Conservation (phyloP, 2,888 invertebrate species). For the Steinernema hermaphroditum region DNA sequence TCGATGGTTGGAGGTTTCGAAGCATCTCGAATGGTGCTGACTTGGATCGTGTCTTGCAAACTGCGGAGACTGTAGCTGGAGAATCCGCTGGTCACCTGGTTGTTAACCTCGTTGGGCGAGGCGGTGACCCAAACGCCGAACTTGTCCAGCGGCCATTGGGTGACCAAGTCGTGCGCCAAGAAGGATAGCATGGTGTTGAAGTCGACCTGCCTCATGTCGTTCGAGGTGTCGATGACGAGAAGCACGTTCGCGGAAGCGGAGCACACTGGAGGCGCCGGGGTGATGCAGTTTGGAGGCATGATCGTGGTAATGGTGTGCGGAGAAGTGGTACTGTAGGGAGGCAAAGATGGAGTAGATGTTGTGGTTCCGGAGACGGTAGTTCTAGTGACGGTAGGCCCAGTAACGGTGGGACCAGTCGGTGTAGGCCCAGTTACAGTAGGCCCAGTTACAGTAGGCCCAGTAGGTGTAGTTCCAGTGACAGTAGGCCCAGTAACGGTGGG, state of each 20-base stretch:
- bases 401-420: no score
- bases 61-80: not conserved
- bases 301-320: no score
- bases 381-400: no score
- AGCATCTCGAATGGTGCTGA: not conserved
- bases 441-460: no score
- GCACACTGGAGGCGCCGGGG: not conserved
- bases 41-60: constrained; percentile 12
- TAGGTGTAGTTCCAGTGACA: no score
- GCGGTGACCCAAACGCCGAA: constrained; percentile 6
- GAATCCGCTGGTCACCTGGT: not conserved
- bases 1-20: not conserved
- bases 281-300: not conserved
- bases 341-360: no score
- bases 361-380: no score
- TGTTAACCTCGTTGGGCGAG: not conserved
- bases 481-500: no score
- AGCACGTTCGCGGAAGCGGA: not conserved
- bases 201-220: not conserved
- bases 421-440: no score
- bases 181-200: constrained; percentile 24
- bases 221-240: constrained; percentile 12
- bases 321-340: no score
- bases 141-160: constrained; percentile 10
- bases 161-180: constrained; percentile 10